These are phyloP conservation scores for Andrena camellia DNA, from an alignment of 2,888 invertebrate genomes.

Conservation along the genomic window DNA sequence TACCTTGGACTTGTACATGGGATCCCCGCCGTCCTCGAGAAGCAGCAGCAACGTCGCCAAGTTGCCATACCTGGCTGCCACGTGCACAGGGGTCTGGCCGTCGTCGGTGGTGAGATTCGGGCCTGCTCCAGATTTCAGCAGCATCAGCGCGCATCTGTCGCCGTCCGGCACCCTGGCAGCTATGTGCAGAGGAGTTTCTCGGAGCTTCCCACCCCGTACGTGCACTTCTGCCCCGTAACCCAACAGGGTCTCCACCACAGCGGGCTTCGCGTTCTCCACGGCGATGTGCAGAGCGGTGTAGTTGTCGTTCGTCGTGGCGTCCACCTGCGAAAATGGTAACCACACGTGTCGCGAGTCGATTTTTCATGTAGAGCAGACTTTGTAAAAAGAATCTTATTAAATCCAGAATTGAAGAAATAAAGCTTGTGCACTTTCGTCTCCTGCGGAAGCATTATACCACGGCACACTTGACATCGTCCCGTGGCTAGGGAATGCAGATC, in stretches of 20 bases:
- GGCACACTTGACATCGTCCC: no score
- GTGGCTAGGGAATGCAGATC: no score
- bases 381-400: no score
- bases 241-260: conserved; percentile 97
- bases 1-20: conserved; percentile 96
- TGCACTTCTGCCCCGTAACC: conserved; percentile 99
- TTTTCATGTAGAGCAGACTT: no score
- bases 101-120: conserved; percentile 98
- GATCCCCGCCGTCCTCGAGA: conserved; percentile 97
- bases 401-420: no score
- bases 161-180: conserved; percentile 97
- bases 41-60: conserved; percentile 93
- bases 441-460: no score
- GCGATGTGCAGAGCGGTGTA: conserved; percentile 99
- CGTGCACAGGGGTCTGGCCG: conserved; percentile 98
- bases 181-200: conserved; percentile 98
- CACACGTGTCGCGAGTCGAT: no score
- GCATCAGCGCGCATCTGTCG: conserved; percentile 97
- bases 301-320: conserved; percentile 89
- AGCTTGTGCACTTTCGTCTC: no score
- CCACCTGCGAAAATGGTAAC: conserved; percentile 75
- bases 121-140: conserved; percentile 98
- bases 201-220: conserved; percentile 94
- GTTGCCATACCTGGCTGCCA: conserved; percentile 97
- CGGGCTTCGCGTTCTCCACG: conserved; percentile 96